A percentile compares a stretch with the other conserved stretches of the same genome.
phyloP scores from a whole-genome alignment of 2,797 vertebrate species.

The Streptopelia turtur region DNA sequence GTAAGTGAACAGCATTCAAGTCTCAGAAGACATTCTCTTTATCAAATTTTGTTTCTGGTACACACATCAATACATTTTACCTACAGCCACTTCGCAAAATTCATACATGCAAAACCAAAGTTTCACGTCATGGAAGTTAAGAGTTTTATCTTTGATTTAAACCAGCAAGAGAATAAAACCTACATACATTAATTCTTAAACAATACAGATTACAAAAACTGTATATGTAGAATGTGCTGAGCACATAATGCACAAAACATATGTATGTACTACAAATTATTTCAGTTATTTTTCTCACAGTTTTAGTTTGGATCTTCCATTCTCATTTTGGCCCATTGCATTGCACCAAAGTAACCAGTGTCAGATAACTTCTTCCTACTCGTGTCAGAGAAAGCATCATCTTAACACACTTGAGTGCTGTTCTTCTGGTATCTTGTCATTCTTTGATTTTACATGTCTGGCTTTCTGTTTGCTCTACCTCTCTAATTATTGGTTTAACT shows the following conservation, averaged over 20 bases:
- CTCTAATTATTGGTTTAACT: neutral
- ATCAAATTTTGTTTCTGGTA: neutral
- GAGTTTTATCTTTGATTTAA: neutral
- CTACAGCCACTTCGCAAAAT: neutral
- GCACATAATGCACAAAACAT: accelerated
- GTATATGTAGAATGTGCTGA: neutral
- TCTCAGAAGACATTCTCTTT: neutral
- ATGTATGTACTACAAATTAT: neutral
- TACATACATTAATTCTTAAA: neutral
- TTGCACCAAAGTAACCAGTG: neutral
- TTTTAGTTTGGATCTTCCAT: neutral
- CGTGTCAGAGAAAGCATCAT: neutral
- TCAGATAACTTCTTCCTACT: neutral
- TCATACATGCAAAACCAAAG: neutral
- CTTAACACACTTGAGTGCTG: neutral
- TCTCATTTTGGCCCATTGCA: accelerated
- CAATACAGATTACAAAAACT: neutral
- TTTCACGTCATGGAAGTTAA: neutral
- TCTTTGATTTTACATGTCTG: neutral
- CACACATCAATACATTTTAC: neutral
- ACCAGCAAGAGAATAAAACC: neutral
- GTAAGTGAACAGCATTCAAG: neutral
- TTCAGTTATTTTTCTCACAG: neutral
- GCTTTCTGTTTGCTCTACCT: neutral
- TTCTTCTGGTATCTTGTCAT: neutral